Conservation (phyloP, 1,140 invertebrate genomes). For the Drosophila ohnishii region DNA sequence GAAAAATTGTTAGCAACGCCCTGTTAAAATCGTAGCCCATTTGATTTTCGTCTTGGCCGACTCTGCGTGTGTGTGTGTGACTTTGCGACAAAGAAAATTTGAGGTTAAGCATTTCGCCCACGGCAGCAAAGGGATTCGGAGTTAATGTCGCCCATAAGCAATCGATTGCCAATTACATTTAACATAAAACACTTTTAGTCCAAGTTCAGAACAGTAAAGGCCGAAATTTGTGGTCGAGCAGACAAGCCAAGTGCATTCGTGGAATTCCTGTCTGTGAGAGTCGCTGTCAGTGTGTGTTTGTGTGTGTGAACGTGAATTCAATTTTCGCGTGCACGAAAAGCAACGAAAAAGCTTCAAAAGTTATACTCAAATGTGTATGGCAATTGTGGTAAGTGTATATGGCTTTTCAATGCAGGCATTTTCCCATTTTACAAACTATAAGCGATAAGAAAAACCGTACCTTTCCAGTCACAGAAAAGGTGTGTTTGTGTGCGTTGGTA, state of each 20-base stretch:
- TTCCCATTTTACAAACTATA: slow-evolving; percentile 2
- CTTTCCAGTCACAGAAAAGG: neutral
- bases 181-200: slow-evolving; percentile 57
- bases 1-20: slow-evolving; percentile 3
- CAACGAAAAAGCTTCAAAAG: slow-evolving; percentile 71
- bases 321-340: slow-evolving; percentile 62
- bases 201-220: neutral
- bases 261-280: slow-evolving; percentile 35
- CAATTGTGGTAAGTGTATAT: slow-evolving; percentile 73
- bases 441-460: neutral
- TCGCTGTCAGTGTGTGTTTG: slow-evolving; percentile 32
- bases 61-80: slow-evolving; percentile 18
- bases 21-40: neutral
- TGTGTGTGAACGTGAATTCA: slow-evolving; percentile 61
- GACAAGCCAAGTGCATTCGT: slow-evolving; percentile 54
- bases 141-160: slow-evolving; percentile 56
- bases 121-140: slow-evolving; percentile 44
- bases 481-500: slow-evolving; percentile 18
- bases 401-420: neutral
- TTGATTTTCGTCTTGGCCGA: slow-evolving; percentile 13
- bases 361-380: slow-evolving; percentile 81
- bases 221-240: neutral
- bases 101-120: slow-evolving; percentile 64
- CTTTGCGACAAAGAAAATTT: slow-evolving; percentile 52
- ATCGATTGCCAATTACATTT: slow-evolving; percentile 31